These are phyloP conservation scores for Ips typographus DNA, from an alignment of 1,140 invertebrate genomes.

Conservation along the genomic window DNA sequence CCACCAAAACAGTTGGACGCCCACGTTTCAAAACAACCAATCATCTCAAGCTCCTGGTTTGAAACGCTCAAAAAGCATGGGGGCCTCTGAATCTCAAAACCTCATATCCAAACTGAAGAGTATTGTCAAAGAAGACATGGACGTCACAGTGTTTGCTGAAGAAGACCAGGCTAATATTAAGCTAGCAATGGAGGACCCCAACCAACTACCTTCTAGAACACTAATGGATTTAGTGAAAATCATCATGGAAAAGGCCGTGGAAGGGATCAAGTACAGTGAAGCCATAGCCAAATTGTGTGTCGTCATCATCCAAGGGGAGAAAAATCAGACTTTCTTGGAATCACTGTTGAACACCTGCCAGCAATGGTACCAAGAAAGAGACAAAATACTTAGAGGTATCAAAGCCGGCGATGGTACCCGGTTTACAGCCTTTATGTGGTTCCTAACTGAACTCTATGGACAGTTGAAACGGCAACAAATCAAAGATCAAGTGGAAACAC, in stretches of 20 bases:
- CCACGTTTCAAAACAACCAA: slow-evolving; percentile 30
- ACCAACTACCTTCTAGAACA: slow-evolving; percentile 70
- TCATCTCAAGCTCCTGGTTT: slow-evolving; percentile 52
- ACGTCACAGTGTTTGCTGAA: slow-evolving; percentile 71
- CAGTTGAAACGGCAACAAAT: slow-evolving; percentile 76
- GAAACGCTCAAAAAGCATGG: slow-evolving; percentile 80
- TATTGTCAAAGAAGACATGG: slow-evolving; percentile 64
- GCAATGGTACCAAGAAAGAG: slow-evolving; percentile 85
- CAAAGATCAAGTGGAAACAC: slow-evolving; percentile 65
- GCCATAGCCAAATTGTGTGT: slow-evolving; percentile 80
- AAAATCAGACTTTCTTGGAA: slow-evolving; percentile 84
- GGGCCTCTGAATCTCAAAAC: slow-evolving; percentile 63
- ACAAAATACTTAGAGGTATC: slow-evolving; percentile 59
- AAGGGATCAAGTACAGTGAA: slow-evolving; percentile 74
- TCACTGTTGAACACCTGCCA: slow-evolving; percentile 85
- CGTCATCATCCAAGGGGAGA: slow-evolving; percentile 82
- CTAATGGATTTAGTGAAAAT: slow-evolving; percentile 83
- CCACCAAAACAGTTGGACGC: slow-evolving; percentile 39
- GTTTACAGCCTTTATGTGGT: slow-evolving; percentile 83
- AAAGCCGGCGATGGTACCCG: slow-evolving; percentile 62
- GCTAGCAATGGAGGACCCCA: slow-evolving; percentile 77
- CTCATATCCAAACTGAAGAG: slow-evolving; percentile 58
- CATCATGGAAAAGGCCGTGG: slow-evolving; percentile 75
- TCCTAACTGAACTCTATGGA: slow-evolving; percentile 86
- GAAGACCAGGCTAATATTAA: slow-evolving; percentile 72